phyloP scores from a whole-genome alignment of 1,140 invertebrate species.

The Choristoneura fumiferana region DNA sequence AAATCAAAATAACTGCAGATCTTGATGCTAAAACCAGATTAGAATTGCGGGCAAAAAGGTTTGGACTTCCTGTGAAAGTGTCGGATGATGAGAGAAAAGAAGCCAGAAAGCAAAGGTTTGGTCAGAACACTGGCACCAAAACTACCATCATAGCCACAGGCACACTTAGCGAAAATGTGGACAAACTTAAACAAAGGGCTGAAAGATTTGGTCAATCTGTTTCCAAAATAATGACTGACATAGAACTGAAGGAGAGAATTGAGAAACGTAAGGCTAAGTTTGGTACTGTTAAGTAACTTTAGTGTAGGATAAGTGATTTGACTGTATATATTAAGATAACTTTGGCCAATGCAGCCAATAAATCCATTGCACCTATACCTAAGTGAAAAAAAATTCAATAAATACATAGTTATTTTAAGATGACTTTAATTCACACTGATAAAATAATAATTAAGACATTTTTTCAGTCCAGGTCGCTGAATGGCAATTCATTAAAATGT shows the following conservation, averaged over 20 bases:
- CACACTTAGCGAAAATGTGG: conserved; percentile 72
- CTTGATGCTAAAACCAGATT: conserved; percentile 84
- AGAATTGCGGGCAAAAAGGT: conserved; percentile 89
- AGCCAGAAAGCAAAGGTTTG: conserved; percentile 84
- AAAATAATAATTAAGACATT: too few relatives aligned
- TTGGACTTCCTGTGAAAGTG: conserved; percentile 82
- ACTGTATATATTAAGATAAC: neutral
- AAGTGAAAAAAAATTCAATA: too few relatives aligned
- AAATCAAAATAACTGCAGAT: conserved; percentile 80
- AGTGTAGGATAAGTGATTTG: neutral
- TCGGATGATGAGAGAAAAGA: conserved; percentile 80
- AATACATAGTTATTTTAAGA: too few relatives aligned
- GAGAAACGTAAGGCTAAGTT: conserved; percentile 87
- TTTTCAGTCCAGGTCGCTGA: conserved; percentile 26
- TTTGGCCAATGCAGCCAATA: neutral
- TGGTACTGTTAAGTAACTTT: conserved; percentile 52
- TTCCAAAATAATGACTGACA: conserved; percentile 83
- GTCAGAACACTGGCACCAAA: conserved; percentile 40
- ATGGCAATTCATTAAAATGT: conserved; percentile 61
- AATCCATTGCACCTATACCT: too few relatives aligned
- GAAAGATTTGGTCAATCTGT: conserved; percentile 87
- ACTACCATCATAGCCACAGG: conserved; percentile 47
- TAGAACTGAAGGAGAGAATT: conserved; percentile 83
- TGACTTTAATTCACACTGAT: too few relatives aligned
- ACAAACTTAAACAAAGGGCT: conserved; percentile 85